Evolutionary conservation across 2,888 invertebrate genomes (phyloP), one percentile per base, ranked within the genome.

Genomic region (Eristalis intricaria): DNA sequence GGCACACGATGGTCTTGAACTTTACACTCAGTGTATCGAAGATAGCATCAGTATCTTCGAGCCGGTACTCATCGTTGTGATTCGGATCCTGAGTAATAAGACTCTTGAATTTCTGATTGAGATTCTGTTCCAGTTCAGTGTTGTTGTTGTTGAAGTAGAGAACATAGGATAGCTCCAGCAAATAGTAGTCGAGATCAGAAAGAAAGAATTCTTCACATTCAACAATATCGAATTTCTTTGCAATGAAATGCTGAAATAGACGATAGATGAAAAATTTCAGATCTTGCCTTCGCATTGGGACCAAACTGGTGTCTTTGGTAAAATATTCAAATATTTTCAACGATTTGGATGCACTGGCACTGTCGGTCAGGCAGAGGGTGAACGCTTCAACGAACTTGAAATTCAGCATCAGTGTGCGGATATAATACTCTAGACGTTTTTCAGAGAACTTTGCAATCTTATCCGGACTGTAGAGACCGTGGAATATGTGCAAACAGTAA

Each of bases 301-400:
- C 93, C 76, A 93, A 92, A 77, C 92, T 92, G 23, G 93, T 92
- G 76, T 93, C 93, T 90, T 93, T 93, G 89, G 93, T 93, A 81
- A 93, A 93, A 89, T 93, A 93, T 90, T 93, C 93, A 83, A 93
- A 93, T 11, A 93, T 90, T 90, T 93, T 93, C 0, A 93, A 90
- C 4, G 93, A 90, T 68, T 91, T 91, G 70, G 91, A 90, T 50
- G 91, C 89, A 56, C 76, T 91, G 65, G 90, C 90, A 70, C 92
- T 92, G 84, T 91, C 91, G 7, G 90, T 90, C 84, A 93, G 90
- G 79, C 93, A 93, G 32, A 92, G 89, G 66, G 90, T 90, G 66
- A 93, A 93, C 23, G 93, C 93, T 81, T 93, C 93, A 32, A 92
- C 90, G 76, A 92, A 93, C 80, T 92, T 91, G 79, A 93, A 93